These are phyloP conservation scores for Quadroppia sp. DNA, from an alignment of 2,888 invertebrate species.

Conservation along the genomic window DNA sequence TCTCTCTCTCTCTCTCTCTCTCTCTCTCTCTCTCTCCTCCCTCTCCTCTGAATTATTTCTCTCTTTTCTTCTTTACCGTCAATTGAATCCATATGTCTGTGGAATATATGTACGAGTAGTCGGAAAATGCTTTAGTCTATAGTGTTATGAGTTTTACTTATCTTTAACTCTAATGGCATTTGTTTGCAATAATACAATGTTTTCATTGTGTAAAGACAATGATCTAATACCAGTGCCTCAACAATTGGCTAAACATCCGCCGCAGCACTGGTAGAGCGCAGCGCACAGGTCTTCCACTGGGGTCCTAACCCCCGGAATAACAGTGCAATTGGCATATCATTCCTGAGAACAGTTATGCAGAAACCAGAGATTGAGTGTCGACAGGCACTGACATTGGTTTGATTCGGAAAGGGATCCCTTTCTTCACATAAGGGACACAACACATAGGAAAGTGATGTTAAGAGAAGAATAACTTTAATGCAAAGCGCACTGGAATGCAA, in stretches of 20 bases:
- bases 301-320: not conserved
- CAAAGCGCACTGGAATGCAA: not conserved
- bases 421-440: not conserved
- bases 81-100: constrained; percentile 27
- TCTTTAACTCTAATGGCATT: not conserved
- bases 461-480: not conserved
- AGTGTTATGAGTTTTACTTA: not conserved
- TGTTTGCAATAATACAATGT: constrained; percentile 33
- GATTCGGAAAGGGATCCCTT: not conserved
- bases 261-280: not conserved
- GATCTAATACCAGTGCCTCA: constrained; percentile 23
- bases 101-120: not conserved
- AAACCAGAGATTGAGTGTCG: not conserved
- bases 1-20: too few relatives aligned
- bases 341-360: too few relatives aligned
- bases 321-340: not conserved
- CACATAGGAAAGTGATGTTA: not conserved
- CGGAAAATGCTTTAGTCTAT: too few relatives aligned
- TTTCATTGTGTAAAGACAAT: constrained; percentile 31
- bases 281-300: constrained; percentile 8
- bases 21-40: not conserved
- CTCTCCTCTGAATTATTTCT: not conserved
- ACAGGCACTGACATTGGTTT: not conserved
- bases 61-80: constrained; percentile 25
- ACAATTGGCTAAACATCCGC: constrained; percentile 18